Evolutionary conservation across 1,140 invertebrate genomes (phyloP), one percentile per base, ranked within the genome.

Genomic region (Limonius californicus): DNA sequence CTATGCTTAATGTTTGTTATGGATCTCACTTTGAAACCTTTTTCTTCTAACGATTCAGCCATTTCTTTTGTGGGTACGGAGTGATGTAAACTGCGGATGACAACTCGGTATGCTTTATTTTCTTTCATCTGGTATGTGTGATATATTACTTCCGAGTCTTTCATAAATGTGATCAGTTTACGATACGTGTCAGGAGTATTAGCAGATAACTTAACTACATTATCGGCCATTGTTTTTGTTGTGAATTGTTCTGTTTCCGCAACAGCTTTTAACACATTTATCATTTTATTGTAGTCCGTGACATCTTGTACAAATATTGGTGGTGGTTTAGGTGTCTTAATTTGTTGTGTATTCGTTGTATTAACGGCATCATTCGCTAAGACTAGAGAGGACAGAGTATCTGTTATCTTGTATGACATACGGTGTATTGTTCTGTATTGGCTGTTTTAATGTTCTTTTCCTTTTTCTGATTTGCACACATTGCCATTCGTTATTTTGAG

Each of bases 231-330:
- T 35, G 32, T 35, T 50, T 50, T 50, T 7, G 45, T 50, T 50
- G 11, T 50, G 7, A 50, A 16, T 15, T 16, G 15, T 8, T 16
- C 8, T 7, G 8, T 50, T 50, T 8, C 8, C 8, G 15, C 8
- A 50, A 16, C 15, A 50, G 45, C 15, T 50, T 7, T n/a, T 50
- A 50, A 9, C 15, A 15, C 15, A 50, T 50, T 50, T 50, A 50
- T 8, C 45, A 50, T 8, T 50, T 50, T 50, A 35, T 50, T 50
- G 45, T 50, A 50, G 45, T 50, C 45, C 45, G 8, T 16, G 8
- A 50, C 45, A 8, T 15, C 45, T 9, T 16, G 8, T 9, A 50
- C 45, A 50, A 50, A 50, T 9, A 50, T 50, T 8, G 45, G 45
- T 50, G 45, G 32, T 35, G 32, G 32, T 35, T n/a, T 16, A 16